These are phyloP conservation scores for Tolmerus cingulatus DNA, from an alignment of 2,888 invertebrate species.

Conservation along the genomic window DNA sequence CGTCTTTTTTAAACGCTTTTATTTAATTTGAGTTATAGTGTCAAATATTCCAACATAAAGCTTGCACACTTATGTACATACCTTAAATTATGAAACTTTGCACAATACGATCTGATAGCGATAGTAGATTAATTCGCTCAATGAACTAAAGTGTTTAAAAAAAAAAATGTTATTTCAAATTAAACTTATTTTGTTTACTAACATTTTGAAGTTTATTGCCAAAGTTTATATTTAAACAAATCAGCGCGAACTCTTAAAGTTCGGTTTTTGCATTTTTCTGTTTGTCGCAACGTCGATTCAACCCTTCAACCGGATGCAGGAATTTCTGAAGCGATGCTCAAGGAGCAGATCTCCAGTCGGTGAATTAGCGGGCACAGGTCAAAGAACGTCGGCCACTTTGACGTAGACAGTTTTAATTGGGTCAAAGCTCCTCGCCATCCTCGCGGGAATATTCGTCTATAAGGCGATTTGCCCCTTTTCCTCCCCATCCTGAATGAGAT, in stretches of 20 bases:
- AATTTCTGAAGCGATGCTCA: not conserved
- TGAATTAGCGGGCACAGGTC: not conserved
- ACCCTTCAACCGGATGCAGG: not conserved
- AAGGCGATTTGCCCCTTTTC: not conserved
- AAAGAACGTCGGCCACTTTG: constrained; percentile 29
- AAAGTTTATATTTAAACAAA: not conserved
- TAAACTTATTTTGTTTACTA: no score
- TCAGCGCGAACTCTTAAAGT: not conserved
- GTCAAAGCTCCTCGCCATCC: constrained; percentile 3
- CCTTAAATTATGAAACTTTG: no score
- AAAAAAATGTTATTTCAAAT: no score
- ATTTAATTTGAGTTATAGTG: no score
- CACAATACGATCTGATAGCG: no score
- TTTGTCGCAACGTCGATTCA: not conserved
- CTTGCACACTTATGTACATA: no score
- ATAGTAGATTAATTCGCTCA: no score
- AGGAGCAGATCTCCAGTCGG: not conserved
- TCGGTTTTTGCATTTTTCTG: not conserved
- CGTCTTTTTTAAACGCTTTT: no score
- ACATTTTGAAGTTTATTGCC: no score
- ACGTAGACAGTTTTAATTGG: constrained; percentile 1
- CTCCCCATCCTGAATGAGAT: not conserved
- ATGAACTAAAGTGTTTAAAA: no score
- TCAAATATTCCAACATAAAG: no score
- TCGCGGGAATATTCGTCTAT: not conserved